These are phyloP conservation scores for Zosterops borbonicus DNA, from an alignment of 2,113 vertebrate genomes.

Conservation along the genomic window DNA sequence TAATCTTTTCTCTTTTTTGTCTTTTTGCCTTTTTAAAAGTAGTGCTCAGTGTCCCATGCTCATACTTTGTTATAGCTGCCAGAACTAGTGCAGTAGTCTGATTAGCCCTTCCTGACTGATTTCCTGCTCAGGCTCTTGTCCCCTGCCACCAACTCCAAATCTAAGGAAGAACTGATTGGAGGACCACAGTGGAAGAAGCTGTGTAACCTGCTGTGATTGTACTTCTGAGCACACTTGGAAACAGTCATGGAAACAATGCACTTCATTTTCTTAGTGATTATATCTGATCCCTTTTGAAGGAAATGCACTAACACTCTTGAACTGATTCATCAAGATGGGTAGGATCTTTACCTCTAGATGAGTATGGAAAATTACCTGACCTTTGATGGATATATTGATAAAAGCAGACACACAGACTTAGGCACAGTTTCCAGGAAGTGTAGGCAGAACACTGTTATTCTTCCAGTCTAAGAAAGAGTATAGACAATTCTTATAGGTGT, in stretches of 20 bases:
- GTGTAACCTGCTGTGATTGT: background rate
- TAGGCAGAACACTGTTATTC: conserved; percentile 1
- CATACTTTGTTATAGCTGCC: background rate
- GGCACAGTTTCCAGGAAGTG: conserved; percentile 66
- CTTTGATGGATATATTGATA: conserved; percentile 68
- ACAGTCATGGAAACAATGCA: background rate
- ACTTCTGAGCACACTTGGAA: background rate
- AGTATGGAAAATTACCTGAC: conserved; percentile 69
- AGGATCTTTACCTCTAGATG: conserved; percentile 28
- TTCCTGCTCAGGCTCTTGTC: background rate
- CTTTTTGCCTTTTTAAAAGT: background rate
- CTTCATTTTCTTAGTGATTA: background rate
- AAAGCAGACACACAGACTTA: background rate
- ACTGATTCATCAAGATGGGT: conserved; percentile 27
- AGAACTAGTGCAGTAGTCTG: background rate
- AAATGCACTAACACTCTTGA: conserved; percentile 5
- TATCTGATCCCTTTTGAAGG: conserved; percentile 7
- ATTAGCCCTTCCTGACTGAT: background rate
- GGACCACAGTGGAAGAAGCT: background rate
- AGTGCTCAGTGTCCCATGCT: accelerated
- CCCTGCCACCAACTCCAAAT: background rate
- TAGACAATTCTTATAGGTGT: background rate
- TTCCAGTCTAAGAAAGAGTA: background rate
- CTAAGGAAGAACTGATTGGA: background rate
- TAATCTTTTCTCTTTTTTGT: background rate